Base-by-base conservation (phyloP, 1,140 invertebrate species). In the Tenebrio molitor region DNA sequence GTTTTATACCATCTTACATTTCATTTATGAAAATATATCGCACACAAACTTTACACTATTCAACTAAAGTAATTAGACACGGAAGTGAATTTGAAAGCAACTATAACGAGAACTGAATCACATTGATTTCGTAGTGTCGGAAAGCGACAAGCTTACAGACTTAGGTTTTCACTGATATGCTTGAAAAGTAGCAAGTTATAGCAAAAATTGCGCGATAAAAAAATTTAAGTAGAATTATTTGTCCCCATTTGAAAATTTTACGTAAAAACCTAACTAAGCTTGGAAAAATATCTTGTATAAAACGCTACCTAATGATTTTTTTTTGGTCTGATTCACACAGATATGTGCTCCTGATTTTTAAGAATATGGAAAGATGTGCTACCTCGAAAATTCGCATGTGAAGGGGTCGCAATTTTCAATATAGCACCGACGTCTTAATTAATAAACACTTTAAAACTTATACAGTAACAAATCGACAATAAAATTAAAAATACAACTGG, bases 221-320 rank as follows among this genome's bases (percentile, higher is more conserved):
- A 72, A 46, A 72, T 69, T 34, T 41, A 63, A 73, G 69, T 76
- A 73, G 53, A 17, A 69, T 74, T 71, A 67, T 74, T 72, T 75
- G 73, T 74, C 65, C 17, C 62, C 63, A 67, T 29, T 69, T 74
- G 53, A 65, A 58, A 23, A n/a, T 41, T 58, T 46, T 25, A 50
- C 39, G 36, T 58, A 58, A 58, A 29, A 58, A 74, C 39, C 71
- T 72, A 73, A 77, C 73, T 79, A 76, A 78, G 71, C 67, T 64
- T 79, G 75, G 67, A 78, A 79, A 80, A 78, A 79, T 79, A 77
- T 75, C 62, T 74, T 74, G n/a, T 79, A 75, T 77, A 76, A 78
- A 79, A 74, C 67, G 72, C 78, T 78, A 76, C 68, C 71, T 77
- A 76, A 69, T 44, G 62, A 50, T 68, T 46, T 16, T 75, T 67